Evolutionary conservation across 2,888 invertebrate species (phyloP).

Genomic region (Cosmia trapezina): DNA sequence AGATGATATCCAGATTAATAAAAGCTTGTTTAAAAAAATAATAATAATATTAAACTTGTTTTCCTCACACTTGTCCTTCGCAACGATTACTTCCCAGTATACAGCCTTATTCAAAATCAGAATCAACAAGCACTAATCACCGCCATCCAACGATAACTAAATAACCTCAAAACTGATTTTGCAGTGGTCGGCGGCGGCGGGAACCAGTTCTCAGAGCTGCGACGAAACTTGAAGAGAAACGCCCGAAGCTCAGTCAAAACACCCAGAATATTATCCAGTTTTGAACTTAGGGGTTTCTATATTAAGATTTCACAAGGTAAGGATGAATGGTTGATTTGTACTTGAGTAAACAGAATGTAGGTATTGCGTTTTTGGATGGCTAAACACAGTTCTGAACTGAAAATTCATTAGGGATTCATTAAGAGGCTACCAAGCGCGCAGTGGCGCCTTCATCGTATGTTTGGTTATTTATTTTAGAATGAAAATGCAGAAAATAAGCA

Average conservation of each 20-base stretch:
- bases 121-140: conserved; percentile 44
- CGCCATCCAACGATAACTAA: conserved; percentile 33
- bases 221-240: conserved; percentile 90
- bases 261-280: conserved; percentile 89
- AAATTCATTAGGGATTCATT: too few relatives aligned
- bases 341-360: not conserved
- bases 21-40: too few relatives aligned
- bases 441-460: too few relatives aligned
- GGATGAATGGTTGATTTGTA: conserved; percentile 13
- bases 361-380: conserved; percentile 1
- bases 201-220: conserved; percentile 93
- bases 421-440: too few relatives aligned
- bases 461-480: too few relatives aligned
- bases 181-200: conserved; percentile 92
- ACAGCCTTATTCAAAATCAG: not conserved
- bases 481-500: too few relatives aligned
- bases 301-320: conserved; percentile 91
- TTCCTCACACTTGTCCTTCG: too few relatives aligned
- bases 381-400: not conserved
- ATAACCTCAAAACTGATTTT: conserved; percentile 41
- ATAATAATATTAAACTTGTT: too few relatives aligned
- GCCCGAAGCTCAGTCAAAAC: conserved; percentile 91
- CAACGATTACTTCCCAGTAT: too few relatives aligned
- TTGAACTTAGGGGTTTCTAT: conserved; percentile 92
- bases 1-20: too few relatives aligned